Percentiles rank a stretch among this genome's conserved stretches.
Evolutionary conservation across 2,888 invertebrate genomes (phyloP).

Genomic region (Phengaris alcon): DNA sequence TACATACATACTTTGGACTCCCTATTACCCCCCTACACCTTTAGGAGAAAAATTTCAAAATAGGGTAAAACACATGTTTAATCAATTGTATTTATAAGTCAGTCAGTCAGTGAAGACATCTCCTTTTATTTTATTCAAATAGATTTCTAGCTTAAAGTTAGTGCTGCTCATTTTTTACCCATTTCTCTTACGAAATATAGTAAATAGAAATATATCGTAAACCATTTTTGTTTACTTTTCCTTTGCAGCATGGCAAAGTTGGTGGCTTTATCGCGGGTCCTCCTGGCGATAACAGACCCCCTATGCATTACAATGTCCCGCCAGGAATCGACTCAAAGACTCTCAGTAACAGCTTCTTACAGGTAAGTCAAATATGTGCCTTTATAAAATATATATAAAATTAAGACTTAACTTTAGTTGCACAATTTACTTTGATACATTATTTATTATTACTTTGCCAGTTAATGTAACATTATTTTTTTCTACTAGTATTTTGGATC

Average conservation of each 20-base stretch:
- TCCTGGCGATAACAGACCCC: constrained; percentile 49
- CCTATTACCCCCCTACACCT: no score
- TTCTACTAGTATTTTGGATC: not conserved
- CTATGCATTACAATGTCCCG: constrained; percentile 84
- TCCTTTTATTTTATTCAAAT: no score
- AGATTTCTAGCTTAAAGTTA: no score
- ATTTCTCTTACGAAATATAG: no score
- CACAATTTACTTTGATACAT: not conserved
- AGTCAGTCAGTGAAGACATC: no score
- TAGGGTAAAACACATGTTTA: no score
- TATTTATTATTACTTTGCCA: not conserved
- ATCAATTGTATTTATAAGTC: no score
- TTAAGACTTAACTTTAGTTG: not conserved
- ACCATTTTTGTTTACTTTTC: not conserved
- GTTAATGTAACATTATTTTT: not conserved
- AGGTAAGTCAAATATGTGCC: constrained; percentile 51
- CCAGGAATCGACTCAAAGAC: constrained; percentile 80
- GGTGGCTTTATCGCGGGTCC: constrained; percentile 64
- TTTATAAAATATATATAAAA: not conserved
- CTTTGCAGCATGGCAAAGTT: constrained; percentile 57
- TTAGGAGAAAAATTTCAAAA: no score
- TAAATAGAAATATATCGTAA: no score
- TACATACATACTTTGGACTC: no score
- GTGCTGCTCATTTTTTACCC: no score
- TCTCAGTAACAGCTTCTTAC: constrained; percentile 81